Evolutionary conservation across 64 coral and sea anemone species (phyloP).

Genomic region (Orbicella faveolata): DNA sequence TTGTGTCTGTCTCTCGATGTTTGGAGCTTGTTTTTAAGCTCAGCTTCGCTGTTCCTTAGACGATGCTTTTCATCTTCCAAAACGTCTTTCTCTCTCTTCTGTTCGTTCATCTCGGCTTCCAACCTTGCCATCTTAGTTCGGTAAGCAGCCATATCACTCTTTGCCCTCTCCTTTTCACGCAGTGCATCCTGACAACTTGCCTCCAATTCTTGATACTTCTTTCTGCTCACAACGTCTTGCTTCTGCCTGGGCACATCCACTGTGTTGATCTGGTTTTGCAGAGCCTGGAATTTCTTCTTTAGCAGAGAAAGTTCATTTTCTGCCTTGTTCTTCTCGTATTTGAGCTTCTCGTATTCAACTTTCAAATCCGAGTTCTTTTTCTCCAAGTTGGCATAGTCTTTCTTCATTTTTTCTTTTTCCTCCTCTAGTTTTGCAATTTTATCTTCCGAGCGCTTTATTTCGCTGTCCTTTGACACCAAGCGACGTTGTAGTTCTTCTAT

Average conservation of each 20-base stretch:
- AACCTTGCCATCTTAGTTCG: constrained; percentile 73
- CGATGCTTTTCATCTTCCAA: constrained; percentile 65
- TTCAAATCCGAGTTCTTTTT: constrained; percentile 63
- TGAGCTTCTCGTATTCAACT: constrained; percentile 70
- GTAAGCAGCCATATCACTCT: constrained; percentile 62
- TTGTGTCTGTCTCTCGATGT: constrained; percentile 67
- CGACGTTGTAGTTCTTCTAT: constrained; percentile 66
- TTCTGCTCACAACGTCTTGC: constrained; percentile 69
- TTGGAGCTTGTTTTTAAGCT: constrained; percentile 71
- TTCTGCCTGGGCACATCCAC: constrained; percentile 29
- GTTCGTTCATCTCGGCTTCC: constrained; percentile 69
- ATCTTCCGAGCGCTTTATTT: constrained; percentile 69
- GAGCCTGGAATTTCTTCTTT: constrained; percentile 71
- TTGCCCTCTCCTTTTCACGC: constrained; percentile 74
- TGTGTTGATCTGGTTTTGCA: constrained; percentile 54
- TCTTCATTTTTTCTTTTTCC: constrained; percentile 66
- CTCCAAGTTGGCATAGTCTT: constrained; percentile 45
- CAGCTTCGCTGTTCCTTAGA: constrained; percentile 57
- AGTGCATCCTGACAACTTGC: constrained; percentile 66
- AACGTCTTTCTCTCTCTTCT: constrained; percentile 62
- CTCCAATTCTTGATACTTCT: constrained; percentile 78
- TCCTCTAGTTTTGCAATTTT: constrained; percentile 70
- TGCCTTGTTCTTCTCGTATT: constrained; percentile 66
- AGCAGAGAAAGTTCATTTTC: constrained; percentile 75
- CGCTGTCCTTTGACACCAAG: constrained; percentile 60